phyloP scores from a whole-genome alignment of 2,888 invertebrate genomes.

The Tupiocoris notatus region DNA sequence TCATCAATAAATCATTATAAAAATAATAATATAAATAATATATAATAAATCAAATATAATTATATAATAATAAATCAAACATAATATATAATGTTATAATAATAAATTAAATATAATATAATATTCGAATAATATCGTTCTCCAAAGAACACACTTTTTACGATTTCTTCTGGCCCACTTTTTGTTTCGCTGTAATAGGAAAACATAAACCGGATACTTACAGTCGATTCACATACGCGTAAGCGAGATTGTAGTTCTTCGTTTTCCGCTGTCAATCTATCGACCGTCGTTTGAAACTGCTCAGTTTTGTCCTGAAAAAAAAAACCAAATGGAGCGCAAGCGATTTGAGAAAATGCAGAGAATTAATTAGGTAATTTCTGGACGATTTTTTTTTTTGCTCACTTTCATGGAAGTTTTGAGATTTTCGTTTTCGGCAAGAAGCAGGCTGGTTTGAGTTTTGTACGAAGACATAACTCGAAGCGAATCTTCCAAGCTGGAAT shows the following conservation, averaged over 20 bases:
- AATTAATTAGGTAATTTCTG: too few relatives aligned
- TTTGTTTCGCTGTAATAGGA: too few relatives aligned
- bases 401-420: conserved; percentile 73
- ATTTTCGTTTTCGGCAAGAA: conserved; percentile 72
- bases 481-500: conserved; percentile 70
- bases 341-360: too few relatives aligned
- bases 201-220: too few relatives aligned
- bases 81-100: too few relatives aligned
- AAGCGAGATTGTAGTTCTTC: conserved; percentile 65
- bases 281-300: conserved; percentile 68
- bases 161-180: too few relatives aligned
- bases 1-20: too few relatives aligned
- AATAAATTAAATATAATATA: background rate
- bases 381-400: too few relatives aligned
- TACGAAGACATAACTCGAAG: conserved; percentile 71
- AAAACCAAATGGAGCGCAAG: too few relatives aligned
- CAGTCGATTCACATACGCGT: conserved; percentile 52
- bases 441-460: conserved; percentile 70
- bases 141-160: background rate
- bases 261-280: conserved; percentile 67
- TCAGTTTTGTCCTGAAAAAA: conserved; percentile 65
- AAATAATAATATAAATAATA: background rate
- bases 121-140: background rate
- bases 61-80: too few relatives aligned
- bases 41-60: too few relatives aligned